phyloP scores from a whole-genome alignment of 2,113 vertebrate genomes.

The Nibea albiflora region DNA sequence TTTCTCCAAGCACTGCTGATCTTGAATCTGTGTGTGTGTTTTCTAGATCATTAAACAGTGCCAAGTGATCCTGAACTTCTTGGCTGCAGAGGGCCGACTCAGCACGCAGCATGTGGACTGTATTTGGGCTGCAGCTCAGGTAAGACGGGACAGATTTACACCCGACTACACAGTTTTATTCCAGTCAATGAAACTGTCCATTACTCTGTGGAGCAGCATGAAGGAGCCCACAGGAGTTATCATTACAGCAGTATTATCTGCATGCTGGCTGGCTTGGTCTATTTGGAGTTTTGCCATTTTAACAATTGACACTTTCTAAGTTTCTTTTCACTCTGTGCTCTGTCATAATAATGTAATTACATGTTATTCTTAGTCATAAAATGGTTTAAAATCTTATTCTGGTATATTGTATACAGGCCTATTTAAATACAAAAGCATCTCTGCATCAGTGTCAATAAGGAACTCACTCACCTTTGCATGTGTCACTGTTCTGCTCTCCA shows the following conservation, averaged over 20 bases:
- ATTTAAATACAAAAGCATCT: not conserved
- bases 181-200: not conserved
- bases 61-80: constrained; percentile 99
- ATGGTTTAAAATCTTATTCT: not conserved
- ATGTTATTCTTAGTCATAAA: not conserved
- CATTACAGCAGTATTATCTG: not conserved
- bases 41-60: constrained; percentile 99
- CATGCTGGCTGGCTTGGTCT: not conserved
- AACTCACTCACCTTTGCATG: not conserved
- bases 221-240: not conserved
- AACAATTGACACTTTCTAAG: too few relatives aligned
- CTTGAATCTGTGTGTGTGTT: constrained; percentile 27
- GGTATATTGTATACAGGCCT: not conserved
- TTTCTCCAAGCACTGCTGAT: not conserved
- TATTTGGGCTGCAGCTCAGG: constrained; percentile 99
- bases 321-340: too few relatives aligned
- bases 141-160: constrained; percentile 53
- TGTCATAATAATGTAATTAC: too few relatives aligned
- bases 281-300: not conserved
- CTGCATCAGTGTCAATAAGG: not conserved
- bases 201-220: not conserved
- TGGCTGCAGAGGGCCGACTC: constrained; percentile 96
- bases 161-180: not conserved
- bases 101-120: constrained; percentile 99
- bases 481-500: too few relatives aligned